A percentile compares a stretch with the other conserved stretches of the same genome.
Conservation (phyloP, 2,113 vertebrate species). For the Arenaria interpres region DNA sequence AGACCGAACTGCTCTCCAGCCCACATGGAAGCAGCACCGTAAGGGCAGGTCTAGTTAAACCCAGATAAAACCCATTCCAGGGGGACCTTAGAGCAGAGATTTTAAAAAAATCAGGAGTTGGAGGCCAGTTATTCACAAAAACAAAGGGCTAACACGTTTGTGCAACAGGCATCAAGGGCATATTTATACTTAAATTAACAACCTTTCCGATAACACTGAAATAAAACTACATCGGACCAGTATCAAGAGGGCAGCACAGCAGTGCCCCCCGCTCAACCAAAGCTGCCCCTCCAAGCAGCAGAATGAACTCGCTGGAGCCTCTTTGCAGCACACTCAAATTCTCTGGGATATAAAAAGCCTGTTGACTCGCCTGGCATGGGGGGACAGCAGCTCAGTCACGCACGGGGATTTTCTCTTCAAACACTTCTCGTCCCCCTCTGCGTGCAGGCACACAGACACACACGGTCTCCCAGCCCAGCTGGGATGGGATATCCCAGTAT, state of each 20-base stretch:
- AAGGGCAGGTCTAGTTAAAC: background rate
- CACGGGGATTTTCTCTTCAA: constrained; percentile 30
- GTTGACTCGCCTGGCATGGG: constrained; percentile 48
- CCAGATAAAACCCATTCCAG: background rate
- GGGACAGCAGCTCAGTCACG: background rate
- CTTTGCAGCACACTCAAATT: background rate
- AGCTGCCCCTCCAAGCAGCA: background rate
- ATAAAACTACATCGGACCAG: background rate
- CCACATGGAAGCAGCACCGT: background rate
- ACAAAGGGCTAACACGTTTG: background rate
- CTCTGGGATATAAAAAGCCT: constrained; percentile 66
- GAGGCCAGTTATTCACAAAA: background rate
- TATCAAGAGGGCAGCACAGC: background rate
- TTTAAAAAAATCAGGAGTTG: background rate
- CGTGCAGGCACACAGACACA: background rate
- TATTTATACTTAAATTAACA: background rate
- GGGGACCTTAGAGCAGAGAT: background rate
- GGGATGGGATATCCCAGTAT: background rate
- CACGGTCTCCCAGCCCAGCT: background rate
- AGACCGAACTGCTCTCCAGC: background rate
- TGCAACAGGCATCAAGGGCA: background rate
- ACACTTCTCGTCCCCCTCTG: fast-evolving
- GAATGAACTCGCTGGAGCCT: background rate
- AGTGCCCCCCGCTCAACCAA: background rate
- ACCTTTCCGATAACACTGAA: background rate